Evolutionary conservation across 2,888 invertebrate genomes (phyloP), one percentile per base, ranked within the genome.

Genomic region (Nowickia ferox): DNA sequence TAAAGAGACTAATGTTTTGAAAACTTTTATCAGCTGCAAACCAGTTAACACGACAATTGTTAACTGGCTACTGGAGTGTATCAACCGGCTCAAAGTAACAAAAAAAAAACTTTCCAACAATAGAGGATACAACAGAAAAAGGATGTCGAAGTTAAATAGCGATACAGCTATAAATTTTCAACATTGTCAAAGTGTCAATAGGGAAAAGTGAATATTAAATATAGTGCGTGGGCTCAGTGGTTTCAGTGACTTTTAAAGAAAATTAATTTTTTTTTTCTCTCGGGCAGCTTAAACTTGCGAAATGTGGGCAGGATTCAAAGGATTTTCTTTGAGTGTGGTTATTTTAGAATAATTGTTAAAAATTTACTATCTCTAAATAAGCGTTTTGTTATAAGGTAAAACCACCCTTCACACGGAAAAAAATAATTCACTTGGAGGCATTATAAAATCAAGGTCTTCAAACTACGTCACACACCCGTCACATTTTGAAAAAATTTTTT

Each of bases 1-100:
- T 15, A 3, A 51, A 48, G 76, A 81, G 80, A 79, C 79, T 83
- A 86, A 83, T 80, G 83, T 86, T 86, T 76, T 72, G 79, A 80
- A 82, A 87, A 89, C 88, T 89, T 92, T 91, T 91, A 91, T 91
- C 91, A 91, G 92, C 92, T 90, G 90, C 88, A 88, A 90, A 91
- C 89, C 92, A 91, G 91, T 90, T 90, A 89, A 91, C 91, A 90
- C 88, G 88, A 89, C 87, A 77, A 84, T 74, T 74, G 78, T 74
- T 66, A 79, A 72, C 71, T 69, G 65, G 59, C 68, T 44, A 71
- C 48, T 71, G 75, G 48, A 79, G 80, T 71, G 74, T 69, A 78
- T 76, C 46, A 57, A 57, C 79, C 63, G 74, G 75, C 40, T 68
- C 19, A 19, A 61, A 19, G 6, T 46, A 46, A 11, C 17, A 51